These are phyloP conservation scores for Triops cancriformis DNA, from an alignment of 1,140 invertebrate species.

Conservation along the genomic window DNA sequence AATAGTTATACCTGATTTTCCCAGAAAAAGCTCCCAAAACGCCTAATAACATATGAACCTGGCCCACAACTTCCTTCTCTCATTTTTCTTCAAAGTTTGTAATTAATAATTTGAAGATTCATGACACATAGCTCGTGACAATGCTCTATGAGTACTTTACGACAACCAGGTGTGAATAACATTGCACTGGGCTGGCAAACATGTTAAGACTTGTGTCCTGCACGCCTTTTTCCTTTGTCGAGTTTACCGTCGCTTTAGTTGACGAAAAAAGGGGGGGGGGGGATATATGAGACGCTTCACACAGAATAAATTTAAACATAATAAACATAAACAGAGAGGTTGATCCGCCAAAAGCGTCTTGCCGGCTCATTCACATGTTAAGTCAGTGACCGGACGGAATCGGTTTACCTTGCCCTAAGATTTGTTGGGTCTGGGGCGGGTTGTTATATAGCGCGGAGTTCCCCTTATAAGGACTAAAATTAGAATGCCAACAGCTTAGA, in stretches of 20 bases:
- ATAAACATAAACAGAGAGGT: background rate
- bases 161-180: background rate
- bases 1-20: background rate
- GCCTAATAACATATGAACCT: too few relatives aligned
- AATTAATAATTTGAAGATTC: too few relatives aligned
- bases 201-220: background rate
- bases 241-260: too few relatives aligned
- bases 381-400: background rate
- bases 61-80: too few relatives aligned
- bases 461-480: background rate
- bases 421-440: background rate
- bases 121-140: too few relatives aligned
- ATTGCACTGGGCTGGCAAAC: background rate
- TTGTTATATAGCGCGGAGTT: background rate
- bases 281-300: background rate
- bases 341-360: background rate
- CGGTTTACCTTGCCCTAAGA: background rate
- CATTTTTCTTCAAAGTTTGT: too few relatives aligned
- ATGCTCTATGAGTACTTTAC: background rate
- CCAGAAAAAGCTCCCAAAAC: too few relatives aligned
- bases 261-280: too few relatives aligned
- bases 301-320: background rate
- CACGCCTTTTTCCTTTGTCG: background rate
- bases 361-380: background rate
- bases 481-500: background rate